Conservation (phyloP, 2,888 invertebrate species). For the Hyppa rectilinea region DNA sequence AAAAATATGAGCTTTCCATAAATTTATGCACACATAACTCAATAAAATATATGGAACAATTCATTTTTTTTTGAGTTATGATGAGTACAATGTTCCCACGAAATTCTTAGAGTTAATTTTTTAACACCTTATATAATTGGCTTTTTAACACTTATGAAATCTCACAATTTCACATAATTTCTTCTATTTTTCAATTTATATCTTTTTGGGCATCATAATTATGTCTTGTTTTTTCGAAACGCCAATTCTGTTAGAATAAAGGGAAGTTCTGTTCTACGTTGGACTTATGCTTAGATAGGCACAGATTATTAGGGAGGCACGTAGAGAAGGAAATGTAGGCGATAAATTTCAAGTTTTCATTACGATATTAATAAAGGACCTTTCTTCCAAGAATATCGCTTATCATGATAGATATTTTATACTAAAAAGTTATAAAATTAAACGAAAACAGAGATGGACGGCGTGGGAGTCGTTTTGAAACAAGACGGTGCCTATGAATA, state of each 20-base stretch:
- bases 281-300: not conserved
- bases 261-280: no score
- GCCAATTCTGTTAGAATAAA: not conserved
- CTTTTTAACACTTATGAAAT: no score
- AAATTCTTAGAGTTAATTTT: no score
- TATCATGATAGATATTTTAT: conserved; percentile 15
- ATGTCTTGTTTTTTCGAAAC: not conserved
- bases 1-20: no score
- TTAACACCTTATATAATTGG: no score
- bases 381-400: conserved; percentile 1
- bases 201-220: not conserved
- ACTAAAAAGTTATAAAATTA: conserved; percentile 46
- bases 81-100: no score
- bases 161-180: no score
- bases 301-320: not conserved
- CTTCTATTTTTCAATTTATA: not conserved
- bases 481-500: conserved; percentile 39
- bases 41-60: no score
- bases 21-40: no score
- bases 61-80: no score
- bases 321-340: not conserved
- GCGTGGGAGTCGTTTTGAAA: conserved; percentile 40
- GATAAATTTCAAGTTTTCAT: not conserved
- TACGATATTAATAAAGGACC: conserved; percentile 4
- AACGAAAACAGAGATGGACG: conserved; percentile 36